Base-by-base conservation (phyloP, 2,797 vertebrate species). In the Helarctos malayanus region DNA sequence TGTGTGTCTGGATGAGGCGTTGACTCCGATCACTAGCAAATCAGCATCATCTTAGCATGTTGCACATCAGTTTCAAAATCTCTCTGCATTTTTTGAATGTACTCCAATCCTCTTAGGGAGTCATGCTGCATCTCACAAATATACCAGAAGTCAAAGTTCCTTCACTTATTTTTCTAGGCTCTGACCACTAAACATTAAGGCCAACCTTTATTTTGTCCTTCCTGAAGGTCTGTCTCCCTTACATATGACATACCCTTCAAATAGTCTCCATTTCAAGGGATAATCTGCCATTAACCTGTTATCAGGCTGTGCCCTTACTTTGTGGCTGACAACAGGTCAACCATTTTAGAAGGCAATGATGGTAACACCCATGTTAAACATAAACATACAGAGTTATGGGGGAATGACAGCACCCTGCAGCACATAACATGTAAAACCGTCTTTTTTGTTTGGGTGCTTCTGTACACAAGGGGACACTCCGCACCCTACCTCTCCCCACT, bases 121-220 rank as follows among this genome's bases (percentile, higher is more conserved):
- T 19, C 25, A 57, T 18, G 49, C 6, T 65, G 59, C 65, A 86
- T 61, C 92, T 92, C 35, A 88, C 78, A 96, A 45, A 32, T 47
- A 13, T 16, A 57, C 82, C 12, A 59, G 15, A 82, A 71, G 80
- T 16, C 38, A 56, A 93, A 59, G 25, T 63, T 80, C 54, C 19
- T n/a, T 93, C n/a, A 82, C 38, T 47, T 59, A 59, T 49, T 92
- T 95, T 41, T 57, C 54, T 92, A 71, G 93, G 57, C 41, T 83
- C 41, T 69, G 75, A 91, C 87, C 4, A 27, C 76, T 19, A 85
- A 93, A 91, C 9, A 32, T 63, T 27, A 91, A 95, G 10, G 61
- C 14, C 4, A 32, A 25, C 35, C 14, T 85, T 88, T 78, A 32
- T 73, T 16, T 65, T 54, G 71, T 23, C 15, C 38, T 91, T 38